A percentile compares a stretch with the other conserved stretches of the same genome.
Evolutionary conservation across 2,888 invertebrate genomes (phyloP).

Genomic region (Sericinus montela): DNA sequence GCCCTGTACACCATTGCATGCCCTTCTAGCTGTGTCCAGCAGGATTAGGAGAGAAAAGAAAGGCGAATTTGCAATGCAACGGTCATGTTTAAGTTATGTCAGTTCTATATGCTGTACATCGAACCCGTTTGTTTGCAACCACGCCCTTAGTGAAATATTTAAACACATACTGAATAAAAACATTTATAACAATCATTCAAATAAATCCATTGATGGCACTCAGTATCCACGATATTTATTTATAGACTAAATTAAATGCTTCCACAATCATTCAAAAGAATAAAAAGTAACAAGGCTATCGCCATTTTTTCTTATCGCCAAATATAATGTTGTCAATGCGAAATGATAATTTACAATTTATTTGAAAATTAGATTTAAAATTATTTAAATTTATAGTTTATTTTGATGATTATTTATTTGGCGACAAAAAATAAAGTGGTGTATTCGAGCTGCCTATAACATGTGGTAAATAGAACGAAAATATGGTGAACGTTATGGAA

Average conservation of each 20-base stretch:
- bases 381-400: too few relatives aligned
- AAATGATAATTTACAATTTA: too few relatives aligned
- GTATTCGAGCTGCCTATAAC: conserved; percentile 43
- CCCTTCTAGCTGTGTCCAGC: conserved; percentile 58
- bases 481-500: conserved; percentile 38
- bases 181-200: conserved; percentile 64
- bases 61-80: conserved; percentile 55
- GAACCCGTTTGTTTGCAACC: conserved; percentile 40
- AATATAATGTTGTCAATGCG: conserved; percentile 22
- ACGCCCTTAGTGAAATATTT: conserved; percentile 43
- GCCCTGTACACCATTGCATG: conserved; percentile 68
- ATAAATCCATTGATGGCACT: conserved; percentile 56
- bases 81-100: neutral
- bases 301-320: conserved; percentile 42
- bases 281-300: conserved; percentile 49
- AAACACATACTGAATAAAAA: conserved; percentile 49
- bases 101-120: neutral
- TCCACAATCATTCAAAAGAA: conserved; percentile 63
- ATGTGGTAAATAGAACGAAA: conserved; percentile 39
- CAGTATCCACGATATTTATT: conserved; percentile 52
- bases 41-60: conserved; percentile 45
- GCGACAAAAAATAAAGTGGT: conserved; percentile 42
- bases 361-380: too few relatives aligned
- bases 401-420: conserved; percentile 25
- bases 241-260: conserved; percentile 46